These are phyloP conservation scores for Bombus waltoni DNA, from an alignment of 1,140 invertebrate genomes.

Conservation along the genomic window DNA sequence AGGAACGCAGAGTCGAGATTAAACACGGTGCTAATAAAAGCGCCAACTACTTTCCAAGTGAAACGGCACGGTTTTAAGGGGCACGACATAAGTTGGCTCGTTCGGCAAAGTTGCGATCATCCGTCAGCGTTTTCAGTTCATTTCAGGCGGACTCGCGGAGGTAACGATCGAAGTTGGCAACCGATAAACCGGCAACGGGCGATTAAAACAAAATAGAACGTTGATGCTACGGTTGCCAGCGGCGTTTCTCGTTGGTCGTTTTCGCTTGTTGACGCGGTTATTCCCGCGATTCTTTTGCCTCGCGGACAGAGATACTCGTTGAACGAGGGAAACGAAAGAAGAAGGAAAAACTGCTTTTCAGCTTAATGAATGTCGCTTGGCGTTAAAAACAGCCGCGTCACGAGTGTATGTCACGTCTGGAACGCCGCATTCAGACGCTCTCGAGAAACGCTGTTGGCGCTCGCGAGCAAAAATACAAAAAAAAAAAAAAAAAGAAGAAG, in stretches of 20 bases:
- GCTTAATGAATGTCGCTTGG: conserved; percentile 45
- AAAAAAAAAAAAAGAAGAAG: too few relatives aligned
- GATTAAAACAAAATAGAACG: conserved; percentile 31
- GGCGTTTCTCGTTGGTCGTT: conserved; percentile 16
- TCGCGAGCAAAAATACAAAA: too few relatives aligned
- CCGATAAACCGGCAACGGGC: neutral
- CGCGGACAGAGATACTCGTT: neutral
- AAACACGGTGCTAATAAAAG: too few relatives aligned
- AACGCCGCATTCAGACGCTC: conserved; percentile 22
- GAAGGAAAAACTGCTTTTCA: conserved; percentile 39
- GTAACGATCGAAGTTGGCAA: neutral
- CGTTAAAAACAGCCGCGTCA: conserved; percentile 38
- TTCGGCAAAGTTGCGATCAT: too few relatives aligned
- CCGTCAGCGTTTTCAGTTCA: neutral
- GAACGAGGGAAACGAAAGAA: neutral
- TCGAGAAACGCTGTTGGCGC: neutral
- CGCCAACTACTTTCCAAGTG: too few relatives aligned
- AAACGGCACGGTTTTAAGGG: too few relatives aligned
- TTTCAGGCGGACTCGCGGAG: neutral
- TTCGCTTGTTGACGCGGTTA: conserved; percentile 1
- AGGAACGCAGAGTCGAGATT: too few relatives aligned
- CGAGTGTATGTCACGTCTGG: conserved; percentile 34
- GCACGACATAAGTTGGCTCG: too few relatives aligned
- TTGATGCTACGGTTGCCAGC: conserved; percentile 8
- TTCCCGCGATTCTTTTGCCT: conserved; percentile 33